Evolutionary conservation across 2,888 invertebrate genomes (phyloP).

Genomic region (Anthophora plumipes): DNA sequence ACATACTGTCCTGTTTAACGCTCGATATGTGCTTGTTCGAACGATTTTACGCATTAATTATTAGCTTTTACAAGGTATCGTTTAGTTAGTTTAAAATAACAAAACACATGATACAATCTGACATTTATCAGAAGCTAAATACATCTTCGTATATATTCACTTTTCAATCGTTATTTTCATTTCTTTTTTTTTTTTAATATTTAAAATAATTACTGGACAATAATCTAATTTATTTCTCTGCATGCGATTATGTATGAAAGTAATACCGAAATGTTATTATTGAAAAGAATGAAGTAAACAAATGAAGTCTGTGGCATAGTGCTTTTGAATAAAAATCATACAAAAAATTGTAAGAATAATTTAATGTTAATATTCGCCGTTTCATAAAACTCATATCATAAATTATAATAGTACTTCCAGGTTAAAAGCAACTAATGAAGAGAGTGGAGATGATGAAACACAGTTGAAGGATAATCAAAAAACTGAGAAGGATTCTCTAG

Average conservation of each 20-base stretch:
- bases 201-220: not conserved
- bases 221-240: slow-evolving; percentile 7
- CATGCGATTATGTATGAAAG: not conserved
- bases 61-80: not conserved
- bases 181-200: not conserved
- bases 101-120: slow-evolving; percentile 37
- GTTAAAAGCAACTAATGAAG: slow-evolving; percentile 88
- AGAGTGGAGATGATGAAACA: slow-evolving; percentile 88
- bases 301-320: not conserved
- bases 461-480: slow-evolving; percentile 84
- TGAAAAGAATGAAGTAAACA: slow-evolving; percentile 3
- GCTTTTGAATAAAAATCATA: slow-evolving; percentile 1
- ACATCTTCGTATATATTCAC: not conserved
- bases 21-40: not conserved
- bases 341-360: not conserved
- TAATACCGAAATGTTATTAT: not conserved
- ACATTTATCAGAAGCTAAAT: slow-evolving; percentile 52
- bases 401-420: slow-evolving; percentile 80
- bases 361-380: not conserved
- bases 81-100: not conserved
- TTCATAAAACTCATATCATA: slow-evolving; percentile 6
- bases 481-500: slow-evolving; percentile 81
- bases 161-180: slow-evolving; percentile 25
- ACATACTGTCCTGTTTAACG: slow-evolving; percentile 14
- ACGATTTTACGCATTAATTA: slow-evolving; percentile 2